A percentile compares a stretch with the other conserved stretches of the same genome.
phyloP scores from a whole-genome alignment of 2,797 vertebrate genomes.

The Rhyacichthys aspro region DNA sequence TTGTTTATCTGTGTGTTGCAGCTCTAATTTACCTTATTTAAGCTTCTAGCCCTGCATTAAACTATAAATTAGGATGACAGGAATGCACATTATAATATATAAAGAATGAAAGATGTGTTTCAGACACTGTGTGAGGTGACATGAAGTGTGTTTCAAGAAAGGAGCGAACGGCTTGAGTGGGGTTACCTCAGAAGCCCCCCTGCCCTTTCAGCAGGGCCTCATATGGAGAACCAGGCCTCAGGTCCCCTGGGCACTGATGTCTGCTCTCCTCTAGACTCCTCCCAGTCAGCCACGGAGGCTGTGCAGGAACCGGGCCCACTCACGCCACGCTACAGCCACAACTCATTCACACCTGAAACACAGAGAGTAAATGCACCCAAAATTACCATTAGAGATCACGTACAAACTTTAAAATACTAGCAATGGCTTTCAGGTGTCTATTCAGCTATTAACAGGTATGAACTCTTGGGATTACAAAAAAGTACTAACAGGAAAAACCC shows the following conservation, averaged over 20 bases:
- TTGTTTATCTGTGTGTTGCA: too few species aligned
- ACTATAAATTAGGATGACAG: not conserved
- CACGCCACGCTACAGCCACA: constrained; percentile 75
- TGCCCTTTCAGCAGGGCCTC: constrained; percentile 83
- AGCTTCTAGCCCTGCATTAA: too few species aligned
- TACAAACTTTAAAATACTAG: too few species aligned
- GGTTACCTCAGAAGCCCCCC: constrained; percentile 82
- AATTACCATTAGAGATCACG: not conserved
- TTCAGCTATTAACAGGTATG: too few species aligned
- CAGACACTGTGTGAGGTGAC: constrained; percentile 15
- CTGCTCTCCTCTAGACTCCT: constrained; percentile 75
- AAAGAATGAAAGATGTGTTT: constrained; percentile 8
- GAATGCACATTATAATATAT: constrained; percentile 8
- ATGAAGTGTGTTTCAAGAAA: constrained; percentile 14
- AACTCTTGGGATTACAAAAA: too few species aligned
- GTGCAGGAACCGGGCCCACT: constrained; percentile 73
- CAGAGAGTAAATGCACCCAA: constrained; percentile 62
- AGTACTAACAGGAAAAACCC: too few species aligned
- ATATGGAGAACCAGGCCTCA: constrained; percentile 78
- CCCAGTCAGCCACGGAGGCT: constrained; percentile 77
- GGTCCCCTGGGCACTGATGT: constrained; percentile 78
- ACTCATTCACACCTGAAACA: constrained; percentile 81
- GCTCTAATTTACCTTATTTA: too few species aligned
- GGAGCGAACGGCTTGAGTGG: constrained; percentile 30
- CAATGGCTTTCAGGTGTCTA: too few species aligned